phyloP scores from a whole-genome alignment of 2,797 vertebrate species.

The Heteromormyrus szaboi region DNA sequence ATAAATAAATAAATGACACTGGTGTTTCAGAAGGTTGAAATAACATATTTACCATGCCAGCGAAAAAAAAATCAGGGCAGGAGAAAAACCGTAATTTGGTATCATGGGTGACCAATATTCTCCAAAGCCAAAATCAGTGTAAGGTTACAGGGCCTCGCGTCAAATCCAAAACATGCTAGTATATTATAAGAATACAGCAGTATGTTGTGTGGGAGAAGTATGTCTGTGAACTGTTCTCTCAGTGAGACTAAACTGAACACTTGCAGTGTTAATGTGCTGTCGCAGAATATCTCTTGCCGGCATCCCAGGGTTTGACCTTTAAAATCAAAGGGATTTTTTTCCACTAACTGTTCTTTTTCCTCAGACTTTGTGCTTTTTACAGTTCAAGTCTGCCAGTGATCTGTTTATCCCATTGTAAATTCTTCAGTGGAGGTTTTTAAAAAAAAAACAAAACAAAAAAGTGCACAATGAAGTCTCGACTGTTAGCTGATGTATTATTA shows the following conservation, averaged over 20 bases:
- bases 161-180: constrained; percentile 37
- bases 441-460: constrained; percentile 16
- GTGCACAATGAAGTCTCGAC: constrained; percentile 30
- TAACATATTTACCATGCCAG: constrained; percentile 33
- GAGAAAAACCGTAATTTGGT: constrained; percentile 14
- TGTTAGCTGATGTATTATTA: constrained; percentile 38
- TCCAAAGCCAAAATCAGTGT: constrained; percentile 32
- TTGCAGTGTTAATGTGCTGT: constrained; percentile 29
- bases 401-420: constrained; percentile 34
- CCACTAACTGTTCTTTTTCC: constrained; percentile 27
- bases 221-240: constrained; percentile 32
- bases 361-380: constrained; percentile 33
- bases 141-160: constrained; percentile 36
- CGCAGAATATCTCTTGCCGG: constrained; percentile 11
- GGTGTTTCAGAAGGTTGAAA: constrained; percentile 24
- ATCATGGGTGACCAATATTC: constrained; percentile 22
- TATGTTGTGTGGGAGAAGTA: constrained; percentile 26
- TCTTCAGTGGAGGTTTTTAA: constrained; percentile 25
- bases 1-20: constrained; percentile 10
- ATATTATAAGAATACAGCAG: constrained; percentile 33
- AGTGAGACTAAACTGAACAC: constrained; percentile 37
- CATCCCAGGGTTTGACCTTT: constrained; percentile 24
- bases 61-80: background rate
- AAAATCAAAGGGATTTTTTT: constrained; percentile 19
- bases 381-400: constrained; percentile 33